Percentiles rank a stretch among this genome's conserved stretches.
Conservation (phyloP, 2,797 vertebrate genomes). For the Phaenicophaeus curvirostris region DNA sequence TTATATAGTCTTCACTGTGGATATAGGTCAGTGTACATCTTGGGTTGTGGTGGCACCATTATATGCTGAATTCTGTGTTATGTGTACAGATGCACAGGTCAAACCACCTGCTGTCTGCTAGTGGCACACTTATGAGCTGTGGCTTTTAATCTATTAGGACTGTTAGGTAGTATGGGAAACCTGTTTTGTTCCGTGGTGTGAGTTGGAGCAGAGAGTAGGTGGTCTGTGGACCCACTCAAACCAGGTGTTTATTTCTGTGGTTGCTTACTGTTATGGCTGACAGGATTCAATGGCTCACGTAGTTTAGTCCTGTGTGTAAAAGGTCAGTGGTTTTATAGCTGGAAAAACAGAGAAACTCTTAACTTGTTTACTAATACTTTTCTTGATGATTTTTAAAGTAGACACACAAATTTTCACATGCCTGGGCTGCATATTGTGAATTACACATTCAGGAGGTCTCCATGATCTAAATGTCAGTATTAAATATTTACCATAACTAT, state of each 20-base stretch:
- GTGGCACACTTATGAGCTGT: background rate
- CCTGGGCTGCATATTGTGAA: background rate
- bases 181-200: background rate
- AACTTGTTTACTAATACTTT: background rate
- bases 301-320: background rate
- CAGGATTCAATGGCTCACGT: background rate
- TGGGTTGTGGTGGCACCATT: background rate
- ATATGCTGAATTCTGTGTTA: background rate
- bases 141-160: background rate
- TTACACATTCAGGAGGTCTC: constrained; percentile 18
- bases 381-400: background rate
- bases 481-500: constrained; percentile 69
- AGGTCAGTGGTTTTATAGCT: background rate
- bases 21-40: fast-evolving
- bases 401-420: background rate
- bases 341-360: background rate
- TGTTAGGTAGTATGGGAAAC: background rate
- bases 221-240: background rate
- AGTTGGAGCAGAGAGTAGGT: background rate
- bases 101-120: background rate
- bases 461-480: constrained; percentile 31
- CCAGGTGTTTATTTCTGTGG: background rate
- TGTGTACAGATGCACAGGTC: background rate
- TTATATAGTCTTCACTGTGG: background rate
- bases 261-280: background rate